Evolutionary conservation across 2,797 vertebrate species (phyloP), one percentile per base, ranked within the genome.

Genomic region (Pogonophryne albipinna): DNA sequence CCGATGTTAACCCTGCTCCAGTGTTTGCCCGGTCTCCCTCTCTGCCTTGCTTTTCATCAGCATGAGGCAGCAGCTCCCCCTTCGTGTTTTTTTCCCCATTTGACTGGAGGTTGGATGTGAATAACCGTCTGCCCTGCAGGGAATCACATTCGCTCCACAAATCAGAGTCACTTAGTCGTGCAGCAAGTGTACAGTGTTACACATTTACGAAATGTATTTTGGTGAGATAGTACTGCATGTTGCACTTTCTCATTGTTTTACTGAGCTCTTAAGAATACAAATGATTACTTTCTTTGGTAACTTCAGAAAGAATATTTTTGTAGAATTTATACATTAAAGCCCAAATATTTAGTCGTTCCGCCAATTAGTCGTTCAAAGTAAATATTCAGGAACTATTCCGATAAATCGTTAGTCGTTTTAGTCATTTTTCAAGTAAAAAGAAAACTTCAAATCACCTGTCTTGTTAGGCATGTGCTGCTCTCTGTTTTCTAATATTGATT

Each of bases 1-100:
- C 63, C 63, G 70, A 14, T 64, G 89, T 83, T 85, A 79, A 80
- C 89, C 74, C 71, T 41, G 70, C 84, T 77, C 60, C 65, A 4
- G 20, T 72, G 78, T 78, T 74, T 73, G 62, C 77, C 59, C 16
- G 41, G 7, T 68, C 76, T 78, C 79, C 73, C 75, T 58, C 70
- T 10, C 77, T 4, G 62, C 64, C 73, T 75, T 76, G 66, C 77
- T 87, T 84, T 82, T 69, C 76, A 63, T 82, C 80, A 73, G 73
- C 77, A 34, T 75, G 53, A 61, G 72, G 62, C 57, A 10, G 66
- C 61, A 15, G 63, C 60, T 0, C 27, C 27, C 27, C 27, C 20
- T 62, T 10, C 1, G 7, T 17, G 16, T 5, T 27, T 41, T 19
- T 38, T 34, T 15, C 6, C 23, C 12, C 17, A 3, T 71, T 70